These are phyloP conservation scores for Allacma fusca DNA, from an alignment of 2,888 invertebrate species.

Conservation along the genomic window DNA sequence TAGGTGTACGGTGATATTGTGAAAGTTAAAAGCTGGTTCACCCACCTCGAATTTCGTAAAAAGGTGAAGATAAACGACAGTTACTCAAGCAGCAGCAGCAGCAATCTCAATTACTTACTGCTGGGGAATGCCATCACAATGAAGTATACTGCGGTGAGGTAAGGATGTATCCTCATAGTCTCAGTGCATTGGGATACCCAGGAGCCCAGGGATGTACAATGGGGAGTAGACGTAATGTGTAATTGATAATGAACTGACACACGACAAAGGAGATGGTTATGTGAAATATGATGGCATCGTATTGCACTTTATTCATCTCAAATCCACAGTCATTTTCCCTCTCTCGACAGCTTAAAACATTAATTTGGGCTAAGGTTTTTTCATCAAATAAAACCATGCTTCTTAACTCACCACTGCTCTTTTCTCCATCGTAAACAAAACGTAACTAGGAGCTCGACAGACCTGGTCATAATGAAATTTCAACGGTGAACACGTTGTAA, in stretches of 20 bases:
- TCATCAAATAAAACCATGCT: neutral
- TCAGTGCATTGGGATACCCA: neutral
- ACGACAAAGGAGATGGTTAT: constrained; percentile 27
- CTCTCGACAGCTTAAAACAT: neutral
- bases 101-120: neutral
- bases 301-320: constrained; percentile 29
- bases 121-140: neutral
- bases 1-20: neutral
- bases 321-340: constrained; percentile 11
- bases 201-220: neutral
- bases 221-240: constrained; percentile 15
- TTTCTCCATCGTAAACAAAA: too few relatives aligned
- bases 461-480: too few relatives aligned
- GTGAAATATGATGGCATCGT: constrained; percentile 27
- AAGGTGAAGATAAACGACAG: constrained; percentile 28
- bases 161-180: neutral
- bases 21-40: constrained; percentile 16
- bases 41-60: constrained; percentile 28
- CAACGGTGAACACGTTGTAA: too few relatives aligned
- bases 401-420: neutral
- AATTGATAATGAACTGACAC: constrained; percentile 27
- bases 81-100: neutral
- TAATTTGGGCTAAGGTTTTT: constrained; percentile 27
- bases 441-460: too few relatives aligned
- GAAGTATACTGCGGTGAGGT: neutral